Evolutionary conservation across 2,888 invertebrate genomes (phyloP).

Genomic region (Leptopilina drosophilae): DNA sequence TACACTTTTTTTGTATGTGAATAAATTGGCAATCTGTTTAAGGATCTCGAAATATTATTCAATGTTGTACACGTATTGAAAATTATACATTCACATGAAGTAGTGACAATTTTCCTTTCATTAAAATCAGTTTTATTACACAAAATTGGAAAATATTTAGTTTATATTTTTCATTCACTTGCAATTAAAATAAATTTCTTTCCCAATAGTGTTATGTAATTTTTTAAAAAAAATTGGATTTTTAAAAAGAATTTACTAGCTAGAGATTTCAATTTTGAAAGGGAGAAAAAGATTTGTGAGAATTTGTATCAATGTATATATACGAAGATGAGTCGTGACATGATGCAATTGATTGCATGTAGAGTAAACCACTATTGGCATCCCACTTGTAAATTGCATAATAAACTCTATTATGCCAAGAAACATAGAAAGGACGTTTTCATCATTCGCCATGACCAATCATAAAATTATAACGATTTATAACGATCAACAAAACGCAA

Average conservation of each 20-base stretch:
- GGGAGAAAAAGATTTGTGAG: conserved; percentile 33
- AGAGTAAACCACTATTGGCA: conserved; percentile 52
- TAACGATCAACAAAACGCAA: conserved; percentile 28
- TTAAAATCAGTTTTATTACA: neutral
- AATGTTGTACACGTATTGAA: neutral
- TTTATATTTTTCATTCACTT: neutral
- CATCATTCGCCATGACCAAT: conserved; percentile 42
- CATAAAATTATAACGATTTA: conserved; percentile 36
- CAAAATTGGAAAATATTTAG: neutral
- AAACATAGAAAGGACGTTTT: conserved; percentile 53
- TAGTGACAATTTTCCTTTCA: conserved; percentile 1
- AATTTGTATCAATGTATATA: conserved; percentile 56
- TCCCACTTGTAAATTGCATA: conserved; percentile 58
- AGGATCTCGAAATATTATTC: conserved; percentile 4
- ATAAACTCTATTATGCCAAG: conserved; percentile 51
- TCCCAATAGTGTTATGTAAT: neutral
- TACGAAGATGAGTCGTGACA: conserved; percentile 56
- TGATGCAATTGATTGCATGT: conserved; percentile 58
- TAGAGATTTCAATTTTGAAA: neutral
- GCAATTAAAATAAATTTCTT: neutral
- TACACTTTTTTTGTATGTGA: conserved; percentile 6
- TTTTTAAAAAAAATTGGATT: neutral
- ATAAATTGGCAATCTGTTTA: neutral
- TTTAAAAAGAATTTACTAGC: too few relatives aligned
- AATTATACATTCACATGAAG: neutral